Evolutionary conservation across 1,140 invertebrate genomes (phyloP), one percentile per base, ranked within the genome.

Genomic region (Psilanteris sp.): DNA sequence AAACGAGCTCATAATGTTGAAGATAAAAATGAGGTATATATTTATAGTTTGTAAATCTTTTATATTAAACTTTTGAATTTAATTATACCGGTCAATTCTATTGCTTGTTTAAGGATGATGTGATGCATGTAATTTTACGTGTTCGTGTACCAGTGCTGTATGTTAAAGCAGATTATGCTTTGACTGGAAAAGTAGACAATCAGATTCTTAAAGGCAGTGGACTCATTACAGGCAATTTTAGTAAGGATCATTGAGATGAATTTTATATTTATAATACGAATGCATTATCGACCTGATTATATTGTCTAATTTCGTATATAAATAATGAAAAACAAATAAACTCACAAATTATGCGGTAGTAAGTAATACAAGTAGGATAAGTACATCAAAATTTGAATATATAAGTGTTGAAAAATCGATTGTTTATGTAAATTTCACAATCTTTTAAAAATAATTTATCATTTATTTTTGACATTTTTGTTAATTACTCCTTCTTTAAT

Each of bases 71-170:
- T 16, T 48, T 37, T 66, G 66, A 48, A 11, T 41, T 64, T 72
- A 16, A 70, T 43, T 75, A 27, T n/a, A 72, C 15, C 50, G 27
- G 18, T 55, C 66, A 11, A 64, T 70, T 66, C 14, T 13, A 71
- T 72, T 74, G 22, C 54, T 18, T 74, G 44, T 71, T 75, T 50
- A 67, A 88, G 86, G 85, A 87, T 8, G 84, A 88, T 43, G 74
- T 86, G 52, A 87, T 88, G 82, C 85, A 85, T 32, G 81, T 88
- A 48, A 84, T 85, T 3, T 55, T 86, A 72, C 84, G 75, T 50
- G 74, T 88, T 48, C 83, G 68, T n/a, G 82, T 85, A 14, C 86
- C 86, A 2, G 22, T 78, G 44, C 71, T 88, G 26, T 75, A 71
- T 8, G 77, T 87, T 8, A 85, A 83, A n/a, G 80, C 87, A 5